Base-by-base conservation (phyloP, 2,888 invertebrate genomes). In the Lasius platythorax region DNA sequence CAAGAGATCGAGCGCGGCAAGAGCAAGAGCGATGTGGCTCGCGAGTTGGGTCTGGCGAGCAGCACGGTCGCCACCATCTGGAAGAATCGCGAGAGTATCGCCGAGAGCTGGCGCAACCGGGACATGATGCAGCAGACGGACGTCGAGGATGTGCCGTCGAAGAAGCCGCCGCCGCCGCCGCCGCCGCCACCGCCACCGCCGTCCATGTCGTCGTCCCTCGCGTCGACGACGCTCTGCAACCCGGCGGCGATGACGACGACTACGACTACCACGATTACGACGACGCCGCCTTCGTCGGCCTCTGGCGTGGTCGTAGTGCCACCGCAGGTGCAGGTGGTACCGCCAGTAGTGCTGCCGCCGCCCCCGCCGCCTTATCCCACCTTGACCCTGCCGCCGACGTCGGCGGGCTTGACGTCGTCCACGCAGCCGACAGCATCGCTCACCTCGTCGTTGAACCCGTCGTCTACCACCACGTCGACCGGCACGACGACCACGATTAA, bases 1-100 rank as follows among this genome's bases (percentile, higher is more conserved):
- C 95, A 96, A 93, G 96, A 96, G 94, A 96, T 96, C 92, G 96
- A 96, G 94, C 95, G 95, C 89, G 96, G 96, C 89, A 96, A 96
- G 94, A 96, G 96, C 95, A 96, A 96, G 95, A 96, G 96, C 91
- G 96, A 96, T 93, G 96, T 96, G 88, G 96, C 96, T 91, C 95
- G 96, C 86, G 96, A 96, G 92, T 95, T 96, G 92, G 96, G 96
- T 87, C 95, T 96, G 93, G 96, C 96, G 88, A 96, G 96, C 94
- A 96, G 96, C 83, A 96, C 96, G 85, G 96, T 96, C 76, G 96
- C 96, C 78, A 96, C 96, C 83, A 96, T 96, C 93, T 96, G 96
- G 96, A 96, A 96, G 95, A 96, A 96, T 92, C 95, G 96, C 87
- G 95, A 96, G 93, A 95, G 95, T 94, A 96, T 95, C 92, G 94